phyloP scores from a whole-genome alignment of 2,888 invertebrate genomes.

The Luperina nickerlii region DNA sequence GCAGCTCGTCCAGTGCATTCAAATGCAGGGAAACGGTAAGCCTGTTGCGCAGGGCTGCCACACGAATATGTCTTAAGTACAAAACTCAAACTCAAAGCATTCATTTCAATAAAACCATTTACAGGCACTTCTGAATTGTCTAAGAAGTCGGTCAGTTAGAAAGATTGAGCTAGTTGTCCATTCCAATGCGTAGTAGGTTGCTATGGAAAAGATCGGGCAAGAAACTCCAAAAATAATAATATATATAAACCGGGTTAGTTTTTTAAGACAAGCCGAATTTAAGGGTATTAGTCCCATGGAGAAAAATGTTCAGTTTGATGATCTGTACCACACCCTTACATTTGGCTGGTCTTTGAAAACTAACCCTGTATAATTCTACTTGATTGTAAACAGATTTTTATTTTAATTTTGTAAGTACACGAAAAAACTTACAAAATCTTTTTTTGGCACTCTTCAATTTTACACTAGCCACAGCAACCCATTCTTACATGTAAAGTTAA shows the following conservation, averaged over 20 bases:
- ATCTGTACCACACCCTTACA: too few species aligned
- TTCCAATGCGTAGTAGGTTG: neutral
- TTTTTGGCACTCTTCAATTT: neutral
- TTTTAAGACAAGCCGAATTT: too few species aligned
- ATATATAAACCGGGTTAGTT: neutral
- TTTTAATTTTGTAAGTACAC: too few species aligned
- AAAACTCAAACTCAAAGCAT: neutral
- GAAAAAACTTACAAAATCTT: neutral
- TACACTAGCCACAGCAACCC: neutral
- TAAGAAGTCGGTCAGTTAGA: neutral
- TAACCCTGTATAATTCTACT: too few species aligned
- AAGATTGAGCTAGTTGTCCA: neutral
- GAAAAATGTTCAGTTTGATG: too few species aligned
- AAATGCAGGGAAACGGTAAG: conserved; percentile 51
- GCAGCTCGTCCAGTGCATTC: conserved; percentile 60
- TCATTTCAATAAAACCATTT: neutral
- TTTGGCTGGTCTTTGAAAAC: too few species aligned
- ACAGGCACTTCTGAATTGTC: neutral
- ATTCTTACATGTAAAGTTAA: neutral
- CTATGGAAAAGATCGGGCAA: neutral
- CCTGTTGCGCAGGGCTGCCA: conserved; percentile 56
- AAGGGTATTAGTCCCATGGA: too few species aligned
- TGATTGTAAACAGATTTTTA: too few species aligned
- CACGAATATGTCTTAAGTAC: neutral
- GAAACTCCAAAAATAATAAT: neutral